Base-by-base conservation (phyloP, 2,797 vertebrate genomes). In the Philypnodon macrostomus region DNA sequence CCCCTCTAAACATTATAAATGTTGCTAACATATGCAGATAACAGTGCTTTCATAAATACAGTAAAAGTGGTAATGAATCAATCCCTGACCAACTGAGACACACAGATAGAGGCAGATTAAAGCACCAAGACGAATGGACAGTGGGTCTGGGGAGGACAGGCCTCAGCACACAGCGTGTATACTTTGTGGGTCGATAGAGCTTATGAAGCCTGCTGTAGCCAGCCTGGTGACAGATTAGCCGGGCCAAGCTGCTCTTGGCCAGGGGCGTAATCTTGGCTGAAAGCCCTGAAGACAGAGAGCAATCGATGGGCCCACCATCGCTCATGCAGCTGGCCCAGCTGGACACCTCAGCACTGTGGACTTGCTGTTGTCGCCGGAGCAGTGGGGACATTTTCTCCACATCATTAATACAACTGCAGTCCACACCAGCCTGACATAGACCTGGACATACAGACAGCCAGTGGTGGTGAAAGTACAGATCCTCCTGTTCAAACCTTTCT, bases 281-380 rank as follows among this genome's bases (percentile, higher is more conserved):
- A 73, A 79, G 76, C 84, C 79, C 73, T 31, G 63, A 85, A 79
- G 81, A 83, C 70, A 61, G 67, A 71, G 70, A 80, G 77, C 81
- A 77, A 86, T 84, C 79, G 82, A 86, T 84, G 73, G 79, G 86
- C 77, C 83, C 83, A 79, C 79, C 86, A 85, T 86, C 83, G 75
- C 75, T 88, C 84, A 83, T 67, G 68, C 79, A 69, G 80, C 79
- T 67, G 82, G 73, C 75, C 75, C 12, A 66, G 70, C 69, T 60
- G 78, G 79, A 80, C 75, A 58, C 70, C 72, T 70, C 78, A 44
- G 72, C 39, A 54, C 48, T 59, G 70, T 47, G 60, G 65, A 70
- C 70, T 70, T 55, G 65, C 68, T 65, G 76, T 52, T 81, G 70
- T 80, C 67, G 23, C 58, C 15, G 56, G 48, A 53, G 70, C 51